phyloP scores from a whole-genome alignment of 2,888 invertebrate species.

The Drosophila mettleri region DNA sequence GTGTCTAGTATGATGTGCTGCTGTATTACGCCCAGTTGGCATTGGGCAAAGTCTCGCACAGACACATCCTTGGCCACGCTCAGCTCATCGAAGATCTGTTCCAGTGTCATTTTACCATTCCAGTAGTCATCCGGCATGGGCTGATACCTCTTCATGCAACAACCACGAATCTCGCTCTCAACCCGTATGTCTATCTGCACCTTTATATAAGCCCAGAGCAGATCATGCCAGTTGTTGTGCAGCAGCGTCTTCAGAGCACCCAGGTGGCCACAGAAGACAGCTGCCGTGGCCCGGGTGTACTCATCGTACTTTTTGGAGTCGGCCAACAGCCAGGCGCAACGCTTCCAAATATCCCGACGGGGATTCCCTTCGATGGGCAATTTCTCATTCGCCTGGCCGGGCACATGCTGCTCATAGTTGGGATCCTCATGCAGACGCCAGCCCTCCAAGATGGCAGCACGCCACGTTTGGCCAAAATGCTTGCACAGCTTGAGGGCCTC shows the following conservation, averaged over 20 bases:
- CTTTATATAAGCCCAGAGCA: constrained; percentile 94
- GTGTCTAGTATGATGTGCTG: constrained; percentile 94
- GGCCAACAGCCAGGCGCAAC: constrained; percentile 88
- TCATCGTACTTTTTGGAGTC: constrained; percentile 86
- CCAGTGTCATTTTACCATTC: constrained; percentile 89
- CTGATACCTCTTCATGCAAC: constrained; percentile 86
- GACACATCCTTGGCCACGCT: constrained; percentile 87
- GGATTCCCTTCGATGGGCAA: constrained; percentile 92
- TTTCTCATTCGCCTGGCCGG: constrained; percentile 80
- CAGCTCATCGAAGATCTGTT: constrained; percentile 89
- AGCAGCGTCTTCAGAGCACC: constrained; percentile 91
- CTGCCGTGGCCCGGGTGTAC: constrained; percentile 89
- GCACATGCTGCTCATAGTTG: constrained; percentile 87
- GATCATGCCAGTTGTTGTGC: constrained; percentile 93
- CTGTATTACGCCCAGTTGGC: constrained; percentile 91
- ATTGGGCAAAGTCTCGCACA: constrained; percentile 86
- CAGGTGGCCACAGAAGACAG: constrained; percentile 93
- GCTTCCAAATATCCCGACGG: constrained; percentile 92
- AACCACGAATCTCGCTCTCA: constrained; percentile 90
- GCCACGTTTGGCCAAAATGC: constrained; percentile 95
- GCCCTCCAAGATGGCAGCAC: constrained; percentile 95
- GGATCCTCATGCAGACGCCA: constrained; percentile 96
- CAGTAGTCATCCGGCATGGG: constrained; percentile 89
- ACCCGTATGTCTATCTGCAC: constrained; percentile 93
- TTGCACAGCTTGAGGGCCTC: constrained; percentile 93